A percentile compares a stretch with the other conserved stretches of the same genome.
phyloP scores from a whole-genome alignment of 2,113 vertebrate species.

The Cephalophus harveyi region DNA sequence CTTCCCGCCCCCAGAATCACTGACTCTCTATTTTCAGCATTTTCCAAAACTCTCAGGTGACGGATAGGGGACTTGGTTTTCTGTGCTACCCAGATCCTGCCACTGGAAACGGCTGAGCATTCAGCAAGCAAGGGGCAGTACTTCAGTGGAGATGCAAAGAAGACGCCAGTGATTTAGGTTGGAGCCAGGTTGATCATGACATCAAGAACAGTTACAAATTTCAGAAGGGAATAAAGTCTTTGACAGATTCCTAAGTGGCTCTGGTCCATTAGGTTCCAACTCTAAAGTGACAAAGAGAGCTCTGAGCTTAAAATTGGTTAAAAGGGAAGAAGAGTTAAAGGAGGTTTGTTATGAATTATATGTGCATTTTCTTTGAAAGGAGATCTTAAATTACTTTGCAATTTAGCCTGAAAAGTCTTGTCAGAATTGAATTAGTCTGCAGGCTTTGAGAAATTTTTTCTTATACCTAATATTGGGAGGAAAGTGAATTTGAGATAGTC shows the following conservation, averaged over 20 bases:
- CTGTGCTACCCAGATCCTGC: neutral
- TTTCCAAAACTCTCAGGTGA: neutral
- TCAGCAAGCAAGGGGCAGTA: neutral
- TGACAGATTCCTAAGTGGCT: slow-evolving; percentile 38
- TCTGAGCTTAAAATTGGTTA: slow-evolving; percentile 52
- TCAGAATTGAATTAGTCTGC: slow-evolving; percentile 59
- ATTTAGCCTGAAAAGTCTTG: slow-evolving; percentile 57
- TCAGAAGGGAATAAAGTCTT: slow-evolving; percentile 19
- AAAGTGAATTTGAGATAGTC: slow-evolving; percentile 51
- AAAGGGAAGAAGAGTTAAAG: slow-evolving; percentile 51
- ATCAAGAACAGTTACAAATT: slow-evolving; percentile 45
- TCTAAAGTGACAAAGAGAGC: slow-evolving; percentile 38
- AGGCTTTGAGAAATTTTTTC: slow-evolving; percentile 47
- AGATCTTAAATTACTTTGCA: slow-evolving; percentile 58
- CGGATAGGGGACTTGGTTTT: neutral
- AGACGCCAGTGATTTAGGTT: neutral
- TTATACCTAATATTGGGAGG: slow-evolving; percentile 43
- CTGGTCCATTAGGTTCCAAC: slow-evolving; percentile 51
- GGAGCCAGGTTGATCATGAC: neutral
- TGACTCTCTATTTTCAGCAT: neutral
- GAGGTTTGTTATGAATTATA: slow-evolving; percentile 51
- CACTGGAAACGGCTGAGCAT: neutral
- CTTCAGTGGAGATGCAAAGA: neutral
- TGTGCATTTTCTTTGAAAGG: slow-evolving; percentile 55
- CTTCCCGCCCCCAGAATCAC: neutral